Evolutionary conservation across 2,113 vertebrate species (phyloP).

Genomic region (pig (Sus scrofa)): T2T-Sscrofa CM000813.6:19226001-19226500

Average conservation of each 20-base stretch:
- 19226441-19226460: conserved; percentile 74
- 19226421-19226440: conserved; percentile 65
- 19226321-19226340: conserved; percentile 41
- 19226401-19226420: conserved; percentile 81
- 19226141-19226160: not conserved
- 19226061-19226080: not conserved
- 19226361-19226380: conserved; percentile 67
- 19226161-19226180: not conserved
- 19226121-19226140: not conserved
- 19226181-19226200: not conserved
- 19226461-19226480: conserved; percentile 70
- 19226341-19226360: conserved; percentile 51
- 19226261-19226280: not conserved
- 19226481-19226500: not conserved
- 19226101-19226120: not conserved
- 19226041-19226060: not conserved
- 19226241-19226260: not conserved
- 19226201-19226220: not conserved
- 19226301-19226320: conserved; percentile 57
- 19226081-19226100: not conserved
- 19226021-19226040: not conserved
- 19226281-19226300: not conserved
- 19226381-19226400: conserved; percentile 76
- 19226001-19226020: not conserved
- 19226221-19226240: not conserved